Evolutionary conservation across 2,888 invertebrate species (phyloP).

Genomic region (Macrosiphum euphorbiae): DNA sequence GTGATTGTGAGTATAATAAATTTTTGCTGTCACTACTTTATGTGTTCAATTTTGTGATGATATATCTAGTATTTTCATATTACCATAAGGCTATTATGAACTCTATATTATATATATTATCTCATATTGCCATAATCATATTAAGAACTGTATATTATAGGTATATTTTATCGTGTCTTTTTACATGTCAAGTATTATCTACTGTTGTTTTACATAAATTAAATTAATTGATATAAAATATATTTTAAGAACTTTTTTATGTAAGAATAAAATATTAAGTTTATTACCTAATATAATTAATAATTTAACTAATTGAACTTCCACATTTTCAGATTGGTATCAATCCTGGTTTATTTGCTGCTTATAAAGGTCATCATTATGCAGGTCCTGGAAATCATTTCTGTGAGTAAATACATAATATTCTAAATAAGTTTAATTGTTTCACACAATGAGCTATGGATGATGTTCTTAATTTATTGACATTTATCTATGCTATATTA

Average conservation of each 20-base stretch:
- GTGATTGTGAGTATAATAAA: slow-evolving; percentile 88
- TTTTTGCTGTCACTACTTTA: background rate
- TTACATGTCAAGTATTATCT: background rate
- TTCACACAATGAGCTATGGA: background rate
- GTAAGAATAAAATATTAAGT: background rate
- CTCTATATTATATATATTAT: too few species aligned
- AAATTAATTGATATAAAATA: background rate
- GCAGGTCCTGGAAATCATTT: slow-evolving; percentile 99
- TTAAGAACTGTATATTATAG: background rate
- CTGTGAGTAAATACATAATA: slow-evolving; percentile 76
- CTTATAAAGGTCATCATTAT: slow-evolving; percentile 98
- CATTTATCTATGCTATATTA: background rate
- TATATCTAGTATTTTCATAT: background rate
- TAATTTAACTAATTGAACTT: background rate
- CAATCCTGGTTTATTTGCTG: slow-evolving; percentile 97
- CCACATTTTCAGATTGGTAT: slow-evolving; percentile 86
- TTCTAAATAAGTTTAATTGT: slow-evolving; percentile 18
- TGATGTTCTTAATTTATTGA: background rate
- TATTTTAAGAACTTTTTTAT: background rate
- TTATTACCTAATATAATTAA: background rate
- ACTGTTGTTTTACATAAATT: background rate
- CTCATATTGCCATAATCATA: background rate
- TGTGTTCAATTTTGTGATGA: background rate
- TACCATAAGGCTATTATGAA: background rate
- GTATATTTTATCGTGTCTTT: background rate